Conservation (phyloP, 2,888 invertebrate species). For the Epinotia nisella region DNA sequence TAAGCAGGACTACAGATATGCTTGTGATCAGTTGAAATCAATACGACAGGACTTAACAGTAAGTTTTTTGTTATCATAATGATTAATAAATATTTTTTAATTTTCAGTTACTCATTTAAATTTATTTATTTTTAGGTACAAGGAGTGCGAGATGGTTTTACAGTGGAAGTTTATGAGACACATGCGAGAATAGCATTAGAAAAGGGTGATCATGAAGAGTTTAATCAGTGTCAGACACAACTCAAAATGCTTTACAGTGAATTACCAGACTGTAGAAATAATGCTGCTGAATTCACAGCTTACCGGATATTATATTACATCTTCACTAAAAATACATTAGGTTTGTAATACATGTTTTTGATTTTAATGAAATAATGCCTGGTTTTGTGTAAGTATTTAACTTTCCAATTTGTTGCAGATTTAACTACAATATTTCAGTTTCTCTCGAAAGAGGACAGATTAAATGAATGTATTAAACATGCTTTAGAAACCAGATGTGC, state of each 20-base stretch:
- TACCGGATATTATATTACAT: constrained; percentile 99
- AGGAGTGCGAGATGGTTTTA: constrained; percentile 96
- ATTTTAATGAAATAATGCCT: neutral
- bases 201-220: constrained; percentile 99
- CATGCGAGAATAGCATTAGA: constrained; percentile 99
- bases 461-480: constrained; percentile 92
- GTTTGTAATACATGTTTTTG: constrained; percentile 79
- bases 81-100: neutral
- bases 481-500: constrained; percentile 95
- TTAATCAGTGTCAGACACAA: constrained; percentile 99
- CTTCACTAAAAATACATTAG: constrained; percentile 98
- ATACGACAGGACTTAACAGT: constrained; percentile 99
- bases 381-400: neutral
- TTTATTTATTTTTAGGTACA: constrained; percentile 88
- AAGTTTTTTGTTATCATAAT: constrained; percentile 60
- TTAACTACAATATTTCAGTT: constrained; percentile 95
- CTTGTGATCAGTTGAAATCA: constrained; percentile 99
- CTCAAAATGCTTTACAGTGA: constrained; percentile 96
- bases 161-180: constrained; percentile 99
- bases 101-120: neutral
- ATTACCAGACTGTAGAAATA: constrained; percentile 86
- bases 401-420: constrained; percentile 86
- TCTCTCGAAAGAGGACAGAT: constrained; percentile 90
- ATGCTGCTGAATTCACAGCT: constrained; percentile 96
- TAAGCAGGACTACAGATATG: constrained; percentile 97